These are phyloP conservation scores for Trilocha varians DNA, from an alignment of 2,888 invertebrate species.

Conservation along the genomic window DNA sequence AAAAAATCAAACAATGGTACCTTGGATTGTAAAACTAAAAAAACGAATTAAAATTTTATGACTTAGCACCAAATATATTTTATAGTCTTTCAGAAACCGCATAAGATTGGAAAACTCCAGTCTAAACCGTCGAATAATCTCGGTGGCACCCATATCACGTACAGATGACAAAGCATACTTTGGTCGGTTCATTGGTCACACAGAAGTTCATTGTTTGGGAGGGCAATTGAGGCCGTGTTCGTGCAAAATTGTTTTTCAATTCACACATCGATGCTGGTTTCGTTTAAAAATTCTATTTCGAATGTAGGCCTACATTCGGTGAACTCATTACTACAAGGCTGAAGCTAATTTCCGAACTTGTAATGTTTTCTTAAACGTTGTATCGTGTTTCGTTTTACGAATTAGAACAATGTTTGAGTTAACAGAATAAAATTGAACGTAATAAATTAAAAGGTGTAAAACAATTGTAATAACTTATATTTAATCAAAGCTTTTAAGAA, in stretches of 20 bases:
- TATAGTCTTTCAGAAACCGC: no score
- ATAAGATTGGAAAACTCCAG: no score
- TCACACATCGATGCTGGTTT: conserved; percentile 18
- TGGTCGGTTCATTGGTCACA: conserved; percentile 36
- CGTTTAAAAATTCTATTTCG: neutral
- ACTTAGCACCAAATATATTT: no score
- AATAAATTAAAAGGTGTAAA: no score
- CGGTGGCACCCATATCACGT: conserved; percentile 11
- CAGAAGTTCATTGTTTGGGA: conserved; percentile 25
- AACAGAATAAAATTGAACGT: neutral
- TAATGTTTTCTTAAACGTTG: neutral
- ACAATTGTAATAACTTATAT: no score
- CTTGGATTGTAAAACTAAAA: no score
- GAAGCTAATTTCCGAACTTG: neutral
- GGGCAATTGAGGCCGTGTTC: conserved; percentile 30
- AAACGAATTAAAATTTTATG: no score
- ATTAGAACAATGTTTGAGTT: neutral
- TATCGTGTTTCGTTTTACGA: neutral
- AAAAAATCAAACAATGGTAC: no score
- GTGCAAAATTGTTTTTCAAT: conserved; percentile 22
- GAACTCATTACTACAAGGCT: neutral
- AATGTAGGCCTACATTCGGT: neutral
- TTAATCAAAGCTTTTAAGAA: no score
- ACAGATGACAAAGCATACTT: conserved; percentile 22
- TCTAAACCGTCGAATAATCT: neutral